Base-by-base conservation (phyloP, 2,888 invertebrate genomes). In the Boloria euphrosyne region DNA sequence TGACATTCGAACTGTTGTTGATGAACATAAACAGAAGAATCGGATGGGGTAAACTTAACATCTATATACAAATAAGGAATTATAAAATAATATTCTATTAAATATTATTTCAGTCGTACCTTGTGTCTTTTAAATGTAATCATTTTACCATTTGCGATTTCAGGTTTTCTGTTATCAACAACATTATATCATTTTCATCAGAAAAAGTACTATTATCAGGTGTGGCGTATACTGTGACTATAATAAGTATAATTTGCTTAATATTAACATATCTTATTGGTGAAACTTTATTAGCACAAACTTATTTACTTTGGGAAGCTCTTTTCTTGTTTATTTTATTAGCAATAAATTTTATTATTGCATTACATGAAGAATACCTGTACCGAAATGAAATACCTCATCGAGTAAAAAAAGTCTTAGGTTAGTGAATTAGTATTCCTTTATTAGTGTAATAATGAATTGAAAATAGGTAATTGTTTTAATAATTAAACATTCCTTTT, bases 1-100 rank as follows among this genome's bases (percentile, higher is more conserved):
- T 75, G 96, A 96, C 81, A 95, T 97, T 73, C 92, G 93, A 72
- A 84, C 85, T 70, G 93, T 95, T 67, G 87, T 96, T 66, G 85
- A 92, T 54, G 94, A 95, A 69, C 94, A 95, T 80, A 93, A 94
- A 82, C 87, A 93, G 73, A 94, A 93, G 71, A 93, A 92, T 79
- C 78, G 83, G 55, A 78, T 82, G 80, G 85, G 86, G 93, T 91
- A 76, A 10, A 38, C 10, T 10, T 38, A 38, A 10, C 31, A 38
- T 38, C 1, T 31, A 31, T 6, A 6, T 31, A 31, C 6, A 38
- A 10, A 10, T 38, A 2, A 38, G 7, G 31, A 38, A 38, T 38
- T 10, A 38, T 38, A 38, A 38, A 38, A 38, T 7, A 38, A 38
- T 7, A 38, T 38, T 38, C 7, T 10, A 3, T 38, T 38, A 38